Base-by-base conservation (phyloP, 2,113 vertebrate genomes). In the Rallus limicola region DNA sequence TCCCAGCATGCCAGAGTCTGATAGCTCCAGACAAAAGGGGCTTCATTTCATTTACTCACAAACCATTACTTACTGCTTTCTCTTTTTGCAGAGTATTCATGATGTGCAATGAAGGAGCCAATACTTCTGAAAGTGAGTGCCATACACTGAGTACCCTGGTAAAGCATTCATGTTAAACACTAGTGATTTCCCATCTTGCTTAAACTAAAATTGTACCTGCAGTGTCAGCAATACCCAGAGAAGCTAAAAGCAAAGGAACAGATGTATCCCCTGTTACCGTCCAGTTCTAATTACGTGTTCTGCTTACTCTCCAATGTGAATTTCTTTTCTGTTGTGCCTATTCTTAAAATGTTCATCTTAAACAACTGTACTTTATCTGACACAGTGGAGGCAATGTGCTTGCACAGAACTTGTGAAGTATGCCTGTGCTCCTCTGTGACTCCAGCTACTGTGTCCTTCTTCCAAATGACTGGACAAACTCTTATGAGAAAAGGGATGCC, bases 21-120 rank as follows among this genome's bases (percentile, higher is more conserved):
- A 95, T 55, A 95, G 80, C 93, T 59, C 91, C 95, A 96, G 95
- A 93, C 88, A 93, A 92, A 79, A 64, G 60, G 34, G 2, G 2
- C n/a, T 94, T 88, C 2, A 33, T 58, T 91, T 74, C 2, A n/a
- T 72, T 50, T 19, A 20, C 26, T 60, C 28, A 52, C 64, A 85
- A 65, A 52, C 58, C 48, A 19, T 67, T 90, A 42, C 38, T 78
- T 92, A 44, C 9, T 38, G 38, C 56, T 75, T 50, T 59, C 15
- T 74, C 44, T 81, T 90, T 72, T 11, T 33, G 62, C 62, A 53
- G 81, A 53, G 24, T 26, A 44, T 42, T 62, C 9, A 7, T 55
- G 34, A 64, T 29, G 50, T 80, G 48, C 65, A 77, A 29, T 46
- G 69, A 82, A 70, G 70, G 72, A 38, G 67, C 63, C 70, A 69